Conservation (phyloP, 2,797 vertebrate genomes). For the Ctenopoma kingsleyae region DNA sequence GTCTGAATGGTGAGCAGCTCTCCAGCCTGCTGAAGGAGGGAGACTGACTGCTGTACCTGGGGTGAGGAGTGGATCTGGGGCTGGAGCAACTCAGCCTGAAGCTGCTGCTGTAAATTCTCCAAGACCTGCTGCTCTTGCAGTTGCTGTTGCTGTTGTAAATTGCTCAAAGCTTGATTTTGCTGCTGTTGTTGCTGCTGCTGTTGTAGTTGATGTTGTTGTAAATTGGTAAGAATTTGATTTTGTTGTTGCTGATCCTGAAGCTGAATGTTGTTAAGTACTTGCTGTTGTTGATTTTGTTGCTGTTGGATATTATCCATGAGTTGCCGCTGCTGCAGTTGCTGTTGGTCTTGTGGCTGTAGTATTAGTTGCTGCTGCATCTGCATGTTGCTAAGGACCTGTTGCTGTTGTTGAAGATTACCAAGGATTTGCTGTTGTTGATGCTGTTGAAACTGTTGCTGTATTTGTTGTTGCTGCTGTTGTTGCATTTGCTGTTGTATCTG, state of each 20-base stretch:
- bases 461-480: constrained; percentile 68
- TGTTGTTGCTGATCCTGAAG: constrained; percentile 84
- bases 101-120: constrained; percentile 85
- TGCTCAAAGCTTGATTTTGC: constrained; percentile 79
- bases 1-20: constrained; percentile 95
- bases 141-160: constrained; percentile 84
- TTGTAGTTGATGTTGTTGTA: constrained; percentile 82
- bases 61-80: constrained; percentile 84
- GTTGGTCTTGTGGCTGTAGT: constrained; percentile 75
- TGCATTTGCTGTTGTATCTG: constrained; percentile 79
- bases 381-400: constrained; percentile 77
- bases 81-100: constrained; percentile 92
- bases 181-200: constrained; percentile 78
- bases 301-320: constrained; percentile 78
- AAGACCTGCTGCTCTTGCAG: constrained; percentile 84
- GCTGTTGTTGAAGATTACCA: constrained; percentile 78
- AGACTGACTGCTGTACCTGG: constrained; percentile 85
- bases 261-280: constrained; percentile 84
- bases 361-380: constrained; percentile 83
- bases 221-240: constrained; percentile 80
- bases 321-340: constrained; percentile 67
- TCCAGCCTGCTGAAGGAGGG: constrained; percentile 91
- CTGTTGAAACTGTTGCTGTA: constrained; percentile 71
- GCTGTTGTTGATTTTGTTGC: constrained; percentile 84
- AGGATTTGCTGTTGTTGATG: constrained; percentile 79